Conservation (phyloP, 2,113 vertebrate species). For the Rhineura floridana region DNA sequence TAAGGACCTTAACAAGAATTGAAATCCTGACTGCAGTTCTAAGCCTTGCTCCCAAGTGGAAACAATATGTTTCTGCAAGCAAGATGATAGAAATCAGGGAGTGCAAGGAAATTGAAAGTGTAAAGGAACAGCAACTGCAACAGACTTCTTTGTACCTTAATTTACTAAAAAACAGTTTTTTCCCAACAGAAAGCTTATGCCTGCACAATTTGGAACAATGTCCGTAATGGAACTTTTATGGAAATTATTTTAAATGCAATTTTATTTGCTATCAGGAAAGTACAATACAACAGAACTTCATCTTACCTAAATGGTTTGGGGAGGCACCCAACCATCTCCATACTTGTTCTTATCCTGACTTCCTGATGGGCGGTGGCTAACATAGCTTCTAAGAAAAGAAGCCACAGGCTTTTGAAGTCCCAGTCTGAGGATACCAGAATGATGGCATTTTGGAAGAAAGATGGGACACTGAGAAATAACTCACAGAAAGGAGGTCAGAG, state of each 20-base stretch:
- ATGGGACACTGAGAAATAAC: neutral
- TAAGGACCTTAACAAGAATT: constrained; percentile 1
- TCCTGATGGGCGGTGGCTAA: neutral
- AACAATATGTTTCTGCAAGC: constrained; percentile 14
- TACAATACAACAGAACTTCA: neutral
- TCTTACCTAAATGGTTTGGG: neutral
- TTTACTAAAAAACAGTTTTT: neutral
- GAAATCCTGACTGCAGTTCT: constrained; percentile 27
- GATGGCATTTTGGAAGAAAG: neutral
- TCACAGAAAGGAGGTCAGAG: neutral
- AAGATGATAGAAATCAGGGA: constrained; percentile 16
- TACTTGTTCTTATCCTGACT: neutral
- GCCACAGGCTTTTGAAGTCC: neutral
- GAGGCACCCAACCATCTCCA: neutral
- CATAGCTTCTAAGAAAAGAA: neutral
- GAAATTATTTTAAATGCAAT: constrained; percentile 1
- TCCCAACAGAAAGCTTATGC: neutral
- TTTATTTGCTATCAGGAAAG: neutral
- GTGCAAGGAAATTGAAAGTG: constrained; percentile 30
- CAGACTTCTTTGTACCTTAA: neutral
- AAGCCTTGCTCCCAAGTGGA: neutral
- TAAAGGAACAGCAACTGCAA: neutral
- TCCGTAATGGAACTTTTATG: neutral
- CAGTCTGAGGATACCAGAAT: neutral
- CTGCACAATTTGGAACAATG: neutral